Evolutionary conservation across 2,113 vertebrate species (phyloP).

Genomic region (Capreolus pygargus): DNA sequence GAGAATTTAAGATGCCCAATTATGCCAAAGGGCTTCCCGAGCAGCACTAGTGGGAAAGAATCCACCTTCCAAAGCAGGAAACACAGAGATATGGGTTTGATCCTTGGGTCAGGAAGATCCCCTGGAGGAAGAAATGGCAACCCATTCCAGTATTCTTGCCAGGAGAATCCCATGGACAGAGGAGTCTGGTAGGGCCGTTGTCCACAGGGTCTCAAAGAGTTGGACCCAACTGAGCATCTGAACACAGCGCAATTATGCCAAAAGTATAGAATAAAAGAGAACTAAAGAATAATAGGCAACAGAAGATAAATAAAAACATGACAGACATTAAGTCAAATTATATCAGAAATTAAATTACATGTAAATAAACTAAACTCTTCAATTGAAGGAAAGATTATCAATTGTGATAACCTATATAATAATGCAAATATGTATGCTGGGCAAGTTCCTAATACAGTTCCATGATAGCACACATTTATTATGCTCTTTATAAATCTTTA

Average conservation of each 20-base stretch:
- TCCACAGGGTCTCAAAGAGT: background rate
- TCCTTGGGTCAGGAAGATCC: background rate
- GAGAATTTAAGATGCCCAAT: background rate
- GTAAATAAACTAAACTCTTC: background rate
- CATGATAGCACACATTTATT: background rate
- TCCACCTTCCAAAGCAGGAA: background rate
- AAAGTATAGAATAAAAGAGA: background rate
- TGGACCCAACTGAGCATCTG: background rate
- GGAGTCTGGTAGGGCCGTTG: background rate
- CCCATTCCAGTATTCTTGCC: background rate
- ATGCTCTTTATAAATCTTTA: background rate
- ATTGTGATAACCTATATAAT: background rate
- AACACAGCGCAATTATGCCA: background rate
- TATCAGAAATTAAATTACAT: background rate
- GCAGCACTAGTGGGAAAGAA: background rate
- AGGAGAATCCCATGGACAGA: background rate
- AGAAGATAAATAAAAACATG: background rate
- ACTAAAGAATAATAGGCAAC: background rate
- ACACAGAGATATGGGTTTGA: background rate
- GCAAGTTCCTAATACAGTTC: background rate
- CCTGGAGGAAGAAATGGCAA: background rate
- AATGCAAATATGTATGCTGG: background rate
- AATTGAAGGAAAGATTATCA: background rate
- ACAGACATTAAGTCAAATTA: background rate
- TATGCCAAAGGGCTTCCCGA: background rate